A percentile compares a stretch with the other conserved stretches of the same genome.
Conservation (phyloP, 1,140 invertebrate species). For the Drosophila parabipectinata region DNA sequence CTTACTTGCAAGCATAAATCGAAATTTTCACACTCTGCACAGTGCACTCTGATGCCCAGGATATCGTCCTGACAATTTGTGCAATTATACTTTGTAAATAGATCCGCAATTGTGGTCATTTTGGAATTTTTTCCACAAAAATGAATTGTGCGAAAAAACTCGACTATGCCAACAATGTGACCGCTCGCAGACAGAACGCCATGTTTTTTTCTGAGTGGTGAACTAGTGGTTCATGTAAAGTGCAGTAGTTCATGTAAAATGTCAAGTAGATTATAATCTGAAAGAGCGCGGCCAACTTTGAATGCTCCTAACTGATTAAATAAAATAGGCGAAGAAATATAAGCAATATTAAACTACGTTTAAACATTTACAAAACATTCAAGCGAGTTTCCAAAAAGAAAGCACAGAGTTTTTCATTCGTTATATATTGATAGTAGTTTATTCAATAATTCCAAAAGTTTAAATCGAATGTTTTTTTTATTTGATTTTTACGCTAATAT, state of each 20-base stretch:
- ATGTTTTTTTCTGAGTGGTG: slow-evolving; percentile 9
- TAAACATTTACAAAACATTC: too few relatives aligned
- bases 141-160: slow-evolving; percentile 56
- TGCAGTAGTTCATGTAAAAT: neutral
- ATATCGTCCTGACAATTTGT: slow-evolving; percentile 97
- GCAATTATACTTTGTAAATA: slow-evolving; percentile 93
- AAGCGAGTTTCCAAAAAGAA: neutral
- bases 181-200: slow-evolving; percentile 25
- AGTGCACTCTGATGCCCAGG: slow-evolving; percentile 92
- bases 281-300: neutral
- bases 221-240: too few relatives aligned
- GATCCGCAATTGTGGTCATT: slow-evolving; percentile 80
- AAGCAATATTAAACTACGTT: neutral
- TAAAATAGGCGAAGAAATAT: neutral
- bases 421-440: slow-evolving; percentile 66
- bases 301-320: neutral
- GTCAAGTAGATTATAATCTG: neutral
- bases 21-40: slow-evolving; percentile 93
- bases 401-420: neutral
- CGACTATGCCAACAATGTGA: slow-evolving; percentile 31
- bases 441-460: slow-evolving; percentile 79
- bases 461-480: slow-evolving; percentile 74
- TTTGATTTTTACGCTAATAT: slow-evolving; percentile 77
- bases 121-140: slow-evolving; percentile 40
- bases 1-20: slow-evolving; percentile 96